Base-by-base conservation (phyloP, 1,140 invertebrate species). In the Drosophila rhopaloa region DNA sequence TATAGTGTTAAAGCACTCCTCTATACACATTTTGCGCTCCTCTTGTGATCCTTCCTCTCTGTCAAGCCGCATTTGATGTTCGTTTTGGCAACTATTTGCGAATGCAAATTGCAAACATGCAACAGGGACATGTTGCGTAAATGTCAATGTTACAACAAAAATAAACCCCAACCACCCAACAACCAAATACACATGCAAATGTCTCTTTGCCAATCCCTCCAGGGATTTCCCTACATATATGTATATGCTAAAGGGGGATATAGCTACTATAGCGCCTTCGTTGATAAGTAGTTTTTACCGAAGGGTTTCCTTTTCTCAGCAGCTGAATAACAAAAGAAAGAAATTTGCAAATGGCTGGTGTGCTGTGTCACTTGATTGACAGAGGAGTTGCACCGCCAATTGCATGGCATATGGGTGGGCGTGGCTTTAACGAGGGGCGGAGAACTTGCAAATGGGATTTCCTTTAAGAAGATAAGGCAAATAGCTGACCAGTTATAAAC, bases 61-160 rank as follows among this genome's bases (percentile, higher is more conserved):
- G 65, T 73, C 76, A 81, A 73, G 76, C 72, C 79, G 67, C 84
- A 84, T 89, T 89, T 89, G 84, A 89, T 88, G 80, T 88, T 88
- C 84, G 84, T 84, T 88, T 89, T 88, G 83, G 84, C 84, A 89
- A 89, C 84, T 88, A 89, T 89, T 89, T 89, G 85, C 84, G 84
- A 89, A 89, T 89, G 84, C 84, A 89, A 89, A 89, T 89, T 89
- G 84, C 84, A 81, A 89, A 89, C 84, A 89, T 89, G 84, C 84
- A 89, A 89, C 85, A 89, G 84, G 85, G 84, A 89, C 84, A 88
- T 88, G 84, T 89, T 89, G 84, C 84, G 84, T 88, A 89, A 89
- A 89, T 89, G 84, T 89, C 83, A 88, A 88, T 83, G 83, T 46
- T 56, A 54, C 62, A 75, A 71, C 51, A 67, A 44, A 35, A 50